Percentiles rank a stretch among this genome's conserved stretches.
These are phyloP conservation scores for Vipera ursinii DNA, from an alignment of 2,797 vertebrate genomes.

Conservation along the genomic window DNA sequence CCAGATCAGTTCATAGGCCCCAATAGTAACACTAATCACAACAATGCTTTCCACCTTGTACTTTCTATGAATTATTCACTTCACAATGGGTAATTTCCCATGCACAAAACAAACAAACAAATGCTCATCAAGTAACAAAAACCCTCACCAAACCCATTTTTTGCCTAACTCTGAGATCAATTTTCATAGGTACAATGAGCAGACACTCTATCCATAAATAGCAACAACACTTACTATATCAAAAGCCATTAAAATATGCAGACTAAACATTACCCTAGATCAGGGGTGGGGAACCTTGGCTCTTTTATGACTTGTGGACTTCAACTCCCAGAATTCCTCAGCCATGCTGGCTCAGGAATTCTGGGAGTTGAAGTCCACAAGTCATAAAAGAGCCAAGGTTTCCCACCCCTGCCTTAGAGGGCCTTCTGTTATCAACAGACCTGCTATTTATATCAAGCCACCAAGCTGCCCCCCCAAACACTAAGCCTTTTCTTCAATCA, in stretches of 20 bases:
- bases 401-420: too few species aligned
- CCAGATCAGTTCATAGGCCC: neutral
- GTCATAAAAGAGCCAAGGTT: too few species aligned
- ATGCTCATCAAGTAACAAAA: neutral
- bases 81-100: neutral
- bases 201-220: neutral
- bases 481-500: neutral
- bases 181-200: neutral
- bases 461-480: neutral
- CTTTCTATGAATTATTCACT: neutral
- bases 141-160: neutral
- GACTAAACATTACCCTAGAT: neutral
- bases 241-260: neutral
- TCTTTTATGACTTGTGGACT: too few species aligned
- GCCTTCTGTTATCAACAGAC: neutral
- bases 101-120: neutral
- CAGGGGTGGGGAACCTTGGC: too few species aligned
- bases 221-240: neutral
- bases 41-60: neutral
- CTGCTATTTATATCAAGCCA: neutral
- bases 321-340: too few species aligned
- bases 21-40: neutral
- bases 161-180: neutral
- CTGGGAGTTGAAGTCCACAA: too few species aligned
- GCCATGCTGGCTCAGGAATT: too few species aligned